phyloP scores from a whole-genome alignment of 2,113 vertebrate species.

The Polypterus bichir region DNA sequence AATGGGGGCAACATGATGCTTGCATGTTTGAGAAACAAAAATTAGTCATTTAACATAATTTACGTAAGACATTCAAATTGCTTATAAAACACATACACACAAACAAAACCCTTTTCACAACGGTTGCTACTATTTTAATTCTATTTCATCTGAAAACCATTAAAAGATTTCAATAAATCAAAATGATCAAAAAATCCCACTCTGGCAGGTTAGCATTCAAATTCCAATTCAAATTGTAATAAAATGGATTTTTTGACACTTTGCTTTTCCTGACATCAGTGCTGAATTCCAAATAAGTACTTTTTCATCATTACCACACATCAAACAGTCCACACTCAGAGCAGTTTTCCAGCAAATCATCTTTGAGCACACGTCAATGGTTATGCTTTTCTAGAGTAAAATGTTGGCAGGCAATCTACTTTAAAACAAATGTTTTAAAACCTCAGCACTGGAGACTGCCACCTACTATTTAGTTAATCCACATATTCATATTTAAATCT shows the following conservation, averaged over 20 bases:
- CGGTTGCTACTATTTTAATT: conserved; percentile 40
- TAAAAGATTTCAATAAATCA: conserved; percentile 70
- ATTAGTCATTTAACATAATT: too few species aligned
- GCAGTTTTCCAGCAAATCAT: conserved; percentile 36
- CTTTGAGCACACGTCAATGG: conserved; percentile 37
- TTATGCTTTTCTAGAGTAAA: conserved; percentile 24
- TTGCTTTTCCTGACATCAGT: conserved; percentile 38
- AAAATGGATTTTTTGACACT: conserved; percentile 52
- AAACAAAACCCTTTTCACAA: too few species aligned
- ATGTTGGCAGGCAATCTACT: conserved; percentile 35
- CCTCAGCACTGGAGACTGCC: conserved; percentile 18
- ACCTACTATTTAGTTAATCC: conserved; percentile 9
- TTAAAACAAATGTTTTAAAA: conserved; percentile 49
- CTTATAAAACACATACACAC: too few species aligned
- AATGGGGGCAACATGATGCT: too few species aligned
- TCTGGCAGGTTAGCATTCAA: conserved; percentile 50
- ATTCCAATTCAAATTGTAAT: conserved; percentile 69
- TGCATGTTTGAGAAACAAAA: too few species aligned
- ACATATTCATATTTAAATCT: too few species aligned
- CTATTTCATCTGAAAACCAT: conserved; percentile 45
- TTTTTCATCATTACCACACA: conserved; percentile 47
- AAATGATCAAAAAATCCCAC: conserved; percentile 66
- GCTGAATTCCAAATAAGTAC: conserved; percentile 49
- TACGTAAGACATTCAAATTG: too few species aligned
- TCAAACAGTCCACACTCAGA: conserved; percentile 27